A percentile compares a stretch with the other conserved stretches of the same genome.
Evolutionary conservation across 2,888 invertebrate species (phyloP).

Genomic region (Leptothorax acervorum): DNA sequence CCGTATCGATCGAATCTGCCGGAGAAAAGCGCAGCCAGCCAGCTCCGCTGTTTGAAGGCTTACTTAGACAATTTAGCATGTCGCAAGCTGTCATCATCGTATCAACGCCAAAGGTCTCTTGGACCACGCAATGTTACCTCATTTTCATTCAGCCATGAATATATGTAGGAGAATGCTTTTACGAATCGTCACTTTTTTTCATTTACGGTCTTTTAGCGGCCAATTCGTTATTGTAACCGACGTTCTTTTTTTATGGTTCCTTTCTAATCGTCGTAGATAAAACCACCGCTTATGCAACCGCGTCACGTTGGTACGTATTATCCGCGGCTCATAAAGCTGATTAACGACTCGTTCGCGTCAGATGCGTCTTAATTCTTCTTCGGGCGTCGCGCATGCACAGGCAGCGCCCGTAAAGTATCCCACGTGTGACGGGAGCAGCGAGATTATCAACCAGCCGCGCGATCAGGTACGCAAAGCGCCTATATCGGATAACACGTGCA

Average conservation of each 20-base stretch:
- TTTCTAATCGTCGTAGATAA: slow-evolving; percentile 28
- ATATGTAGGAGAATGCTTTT: neutral
- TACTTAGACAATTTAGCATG: neutral
- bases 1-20: slow-evolving; percentile 15
- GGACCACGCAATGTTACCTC: no score
- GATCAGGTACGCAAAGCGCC: slow-evolving; percentile 32
- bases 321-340: slow-evolving; percentile 48
- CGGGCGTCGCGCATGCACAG: slow-evolving; percentile 4
- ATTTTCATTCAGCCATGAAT: neutral
- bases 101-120: neutral
- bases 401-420: slow-evolving; percentile 29
- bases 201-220: neutral
- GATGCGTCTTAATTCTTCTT: slow-evolving; percentile 48
- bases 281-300: slow-evolving; percentile 11
- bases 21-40: slow-evolving; percentile 29
- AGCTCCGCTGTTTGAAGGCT: neutral
- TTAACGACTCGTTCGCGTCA: slow-evolving; percentile 44
- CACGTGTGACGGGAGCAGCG: slow-evolving; percentile 31
- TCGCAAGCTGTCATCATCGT: neutral
- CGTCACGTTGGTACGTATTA: slow-evolving; percentile 30
- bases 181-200: no score
- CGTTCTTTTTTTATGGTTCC: neutral
- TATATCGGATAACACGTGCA: slow-evolving; percentile 47
- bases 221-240: neutral
- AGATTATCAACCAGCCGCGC: slow-evolving; percentile 44